Conservation (phyloP, 2,888 invertebrate genomes). For the Caenorhabditis uteleia region DNA sequence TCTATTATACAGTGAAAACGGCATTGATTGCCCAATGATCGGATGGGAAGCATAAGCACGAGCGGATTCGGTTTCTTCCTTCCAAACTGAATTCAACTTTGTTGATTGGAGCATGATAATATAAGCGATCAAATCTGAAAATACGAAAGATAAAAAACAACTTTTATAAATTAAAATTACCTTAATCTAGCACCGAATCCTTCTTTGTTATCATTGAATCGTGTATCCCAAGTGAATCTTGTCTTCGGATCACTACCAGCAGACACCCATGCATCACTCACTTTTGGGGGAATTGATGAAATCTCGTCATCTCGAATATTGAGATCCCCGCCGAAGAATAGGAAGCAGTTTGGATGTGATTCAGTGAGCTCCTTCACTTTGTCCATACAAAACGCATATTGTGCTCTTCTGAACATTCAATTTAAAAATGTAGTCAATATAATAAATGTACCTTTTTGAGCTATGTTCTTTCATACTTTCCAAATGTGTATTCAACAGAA, state of each 20-base stretch:
- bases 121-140: slow-evolving; percentile 48
- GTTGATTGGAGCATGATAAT: slow-evolving; percentile 47
- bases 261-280: slow-evolving; percentile 72
- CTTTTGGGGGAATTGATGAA: slow-evolving; percentile 63
- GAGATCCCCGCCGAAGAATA: slow-evolving; percentile 76
- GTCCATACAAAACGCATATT: slow-evolving; percentile 54
- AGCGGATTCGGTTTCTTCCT: slow-evolving; percentile 58
- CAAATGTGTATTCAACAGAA: slow-evolving; percentile 75
- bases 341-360: slow-evolving; percentile 62
- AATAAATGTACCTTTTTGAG: slow-evolving; percentile 3
- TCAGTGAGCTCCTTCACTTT: slow-evolving; percentile 30
- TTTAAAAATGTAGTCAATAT: background rate
- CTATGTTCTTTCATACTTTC: slow-evolving; percentile 74
- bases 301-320: slow-evolving; percentile 76
- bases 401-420: slow-evolving; percentile 18
- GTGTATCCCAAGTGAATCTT: slow-evolving; percentile 75
- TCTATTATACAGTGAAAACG: slow-evolving; percentile 9
- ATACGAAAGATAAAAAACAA: no score
- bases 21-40: slow-evolving; percentile 64
- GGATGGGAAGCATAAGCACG: slow-evolving; percentile 58
- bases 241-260: slow-evolving; percentile 74
- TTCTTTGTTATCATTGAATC: slow-evolving; percentile 74
- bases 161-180: background rate
- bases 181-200: slow-evolving; percentile 26
- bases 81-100: slow-evolving; percentile 56